phyloP scores from a whole-genome alignment of 2,888 invertebrate species.

The Caenorhabditis wallacei region DNA sequence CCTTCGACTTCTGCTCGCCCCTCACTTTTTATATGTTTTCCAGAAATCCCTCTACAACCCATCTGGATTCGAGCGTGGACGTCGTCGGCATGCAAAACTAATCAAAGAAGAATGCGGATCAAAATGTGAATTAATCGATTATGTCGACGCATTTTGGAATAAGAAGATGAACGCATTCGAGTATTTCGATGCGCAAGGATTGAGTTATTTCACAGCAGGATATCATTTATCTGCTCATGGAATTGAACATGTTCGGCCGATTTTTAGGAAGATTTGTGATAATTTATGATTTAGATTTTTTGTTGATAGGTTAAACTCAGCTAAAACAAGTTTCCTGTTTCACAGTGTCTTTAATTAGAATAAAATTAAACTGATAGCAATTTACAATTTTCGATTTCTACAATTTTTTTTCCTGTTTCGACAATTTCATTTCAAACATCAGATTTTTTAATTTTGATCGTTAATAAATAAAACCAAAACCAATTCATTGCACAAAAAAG shows the following conservation, averaged over 20 bases:
- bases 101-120: neutral
- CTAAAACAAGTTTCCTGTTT: too few relatives aligned
- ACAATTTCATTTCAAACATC: neutral
- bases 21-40: too few relatives aligned
- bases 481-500: too few relatives aligned
- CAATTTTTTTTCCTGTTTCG: too few relatives aligned
- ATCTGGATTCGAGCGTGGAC: constrained; percentile 2
- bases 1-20: too few relatives aligned
- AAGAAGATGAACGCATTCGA: constrained; percentile 24
- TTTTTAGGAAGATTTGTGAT: constrained; percentile 9
- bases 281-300: constrained; percentile 4
- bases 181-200: constrained; percentile 19
- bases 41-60: constrained; percentile 24
- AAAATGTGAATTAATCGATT: constrained; percentile 29
- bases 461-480: neutral
- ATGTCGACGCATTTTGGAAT: constrained; percentile 21
- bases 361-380: too few relatives aligned
- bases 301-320: too few relatives aligned
- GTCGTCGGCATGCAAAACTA: constrained; percentile 14
- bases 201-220: constrained; percentile 1
- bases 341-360: too few relatives aligned
- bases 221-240: constrained; percentile 21
- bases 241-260: constrained; percentile 22
- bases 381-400: too few relatives aligned
- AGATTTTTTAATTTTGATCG: neutral